Percentiles rank a stretch among this genome's conserved stretches.
phyloP scores from a whole-genome alignment of 2,888 invertebrate species.

The Cactoblastis cactorum region DNA sequence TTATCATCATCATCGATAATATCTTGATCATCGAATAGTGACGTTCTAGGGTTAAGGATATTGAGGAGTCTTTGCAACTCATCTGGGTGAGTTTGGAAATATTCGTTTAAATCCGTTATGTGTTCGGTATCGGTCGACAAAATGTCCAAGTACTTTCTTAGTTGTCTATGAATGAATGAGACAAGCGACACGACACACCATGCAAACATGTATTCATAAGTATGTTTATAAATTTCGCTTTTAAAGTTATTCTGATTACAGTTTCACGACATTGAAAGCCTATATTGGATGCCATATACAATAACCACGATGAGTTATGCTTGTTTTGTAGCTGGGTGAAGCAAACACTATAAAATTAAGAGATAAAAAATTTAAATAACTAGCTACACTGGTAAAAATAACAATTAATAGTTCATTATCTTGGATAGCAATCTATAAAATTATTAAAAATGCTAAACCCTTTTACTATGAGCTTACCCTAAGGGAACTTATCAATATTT shows the following conservation, averaged over 20 bases:
- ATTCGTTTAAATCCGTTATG: slow-evolving; percentile 58
- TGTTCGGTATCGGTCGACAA: slow-evolving; percentile 73
- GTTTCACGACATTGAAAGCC: slow-evolving; percentile 23
- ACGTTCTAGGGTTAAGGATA: slow-evolving; percentile 60
- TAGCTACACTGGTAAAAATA: too few species aligned
- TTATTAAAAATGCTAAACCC: too few species aligned
- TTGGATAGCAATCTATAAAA: too few species aligned
- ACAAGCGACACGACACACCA: slow-evolving; percentile 63
- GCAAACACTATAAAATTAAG: not conserved
- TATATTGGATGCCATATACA: slow-evolving; percentile 6
- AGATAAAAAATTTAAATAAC: not conserved
- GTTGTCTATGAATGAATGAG: slow-evolving; percentile 53
- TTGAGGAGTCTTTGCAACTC: slow-evolving; percentile 58
- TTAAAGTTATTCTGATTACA: slow-evolving; percentile 19
- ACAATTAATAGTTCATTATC: not conserved
- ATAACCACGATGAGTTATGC: not conserved
- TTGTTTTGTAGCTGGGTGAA: not conserved
- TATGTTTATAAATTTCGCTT: slow-evolving; percentile 37
- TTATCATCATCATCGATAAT: slow-evolving; percentile 61
- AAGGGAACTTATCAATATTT: too few species aligned
- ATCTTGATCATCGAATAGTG: slow-evolving; percentile 58
- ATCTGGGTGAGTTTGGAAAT: slow-evolving; percentile 63
- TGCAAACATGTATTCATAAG: slow-evolving; percentile 68
- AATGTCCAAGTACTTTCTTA: slow-evolving; percentile 81
- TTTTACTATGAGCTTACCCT: too few species aligned